These are phyloP conservation scores for Aethina tumida DNA, from an alignment of 1,140 invertebrate species.

Conservation along the genomic window DNA sequence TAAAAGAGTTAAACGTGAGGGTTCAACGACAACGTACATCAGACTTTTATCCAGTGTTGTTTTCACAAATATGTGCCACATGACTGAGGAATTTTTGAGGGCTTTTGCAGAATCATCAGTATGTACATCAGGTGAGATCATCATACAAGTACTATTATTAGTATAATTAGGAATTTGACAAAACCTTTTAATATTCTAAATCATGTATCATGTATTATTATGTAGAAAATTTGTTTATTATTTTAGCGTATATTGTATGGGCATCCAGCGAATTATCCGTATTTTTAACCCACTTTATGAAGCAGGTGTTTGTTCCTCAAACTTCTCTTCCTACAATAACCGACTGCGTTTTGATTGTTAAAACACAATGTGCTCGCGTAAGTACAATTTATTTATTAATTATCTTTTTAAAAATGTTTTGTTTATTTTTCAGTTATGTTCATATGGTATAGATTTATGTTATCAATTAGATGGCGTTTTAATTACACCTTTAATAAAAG, in stretches of 20 bases:
- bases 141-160: conserved; percentile 1
- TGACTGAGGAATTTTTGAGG: conserved; percentile 73
- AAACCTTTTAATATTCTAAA: neutral
- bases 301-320: conserved; percentile 88
- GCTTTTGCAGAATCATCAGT: conserved; percentile 66
- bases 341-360: conserved; percentile 61
- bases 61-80: conserved; percentile 80
- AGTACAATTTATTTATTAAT: conserved; percentile 7
- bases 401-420: neutral
- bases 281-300: conserved; percentile 72
- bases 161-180: neutral
- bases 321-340: conserved; percentile 71
- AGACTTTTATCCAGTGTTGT: conserved; percentile 77
- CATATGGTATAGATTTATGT: conserved; percentile 65
- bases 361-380: conserved; percentile 31
- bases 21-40: conserved; percentile 75
- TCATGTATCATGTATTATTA: neutral
- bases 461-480: conserved; percentile 67
- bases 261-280: conserved; percentile 75
- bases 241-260: conserved; percentile 82
- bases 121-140: conserved; percentile 56
- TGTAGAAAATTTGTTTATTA: conserved; percentile 8
- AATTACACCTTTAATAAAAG: conserved; percentile 46
- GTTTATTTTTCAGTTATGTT: conserved; percentile 44
- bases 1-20: conserved; percentile 79